Evolutionary conservation across 2,113 vertebrate species (phyloP).

Genomic region (Tachuris rubrigastra): DNA sequence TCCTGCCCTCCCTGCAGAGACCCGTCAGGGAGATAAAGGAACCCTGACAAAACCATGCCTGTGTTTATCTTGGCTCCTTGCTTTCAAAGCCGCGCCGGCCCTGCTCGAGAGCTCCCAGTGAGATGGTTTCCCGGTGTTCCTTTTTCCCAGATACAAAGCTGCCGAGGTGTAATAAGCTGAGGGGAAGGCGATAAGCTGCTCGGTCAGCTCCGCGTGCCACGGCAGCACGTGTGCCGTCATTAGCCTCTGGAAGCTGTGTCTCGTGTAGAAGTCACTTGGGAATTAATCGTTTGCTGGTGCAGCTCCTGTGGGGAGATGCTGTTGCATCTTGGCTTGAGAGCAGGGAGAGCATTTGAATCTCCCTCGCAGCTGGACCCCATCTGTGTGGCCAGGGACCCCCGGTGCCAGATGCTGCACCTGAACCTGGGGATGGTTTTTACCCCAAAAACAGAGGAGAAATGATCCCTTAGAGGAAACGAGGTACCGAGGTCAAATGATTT

Average conservation of each 20-base stretch:
- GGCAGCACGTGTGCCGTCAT: not conserved
- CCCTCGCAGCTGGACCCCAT: fast-evolving
- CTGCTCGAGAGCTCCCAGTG: not conserved
- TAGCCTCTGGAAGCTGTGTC: not conserved
- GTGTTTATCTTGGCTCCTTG: not conserved
- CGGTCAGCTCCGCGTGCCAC: not conserved
- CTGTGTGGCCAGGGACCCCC: fast-evolving
- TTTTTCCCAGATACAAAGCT: not conserved
- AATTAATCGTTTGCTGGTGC: not conserved
- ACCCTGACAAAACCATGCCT: not conserved
- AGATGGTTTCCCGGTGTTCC: not conserved
- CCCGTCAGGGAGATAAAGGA: not conserved
- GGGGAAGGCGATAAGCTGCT: constrained; percentile 11
- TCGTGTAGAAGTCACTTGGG: not conserved
- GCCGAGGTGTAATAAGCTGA: not conserved
- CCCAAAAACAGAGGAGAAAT: not conserved
- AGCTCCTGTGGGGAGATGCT: not conserved
- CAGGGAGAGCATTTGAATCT: fast-evolving
- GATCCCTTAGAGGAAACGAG: not conserved
- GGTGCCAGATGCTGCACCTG: not conserved
- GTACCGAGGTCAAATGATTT: not conserved
- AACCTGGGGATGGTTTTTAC: not conserved
- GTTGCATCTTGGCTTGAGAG: not conserved
- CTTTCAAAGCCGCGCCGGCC: not conserved
- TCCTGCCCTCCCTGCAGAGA: not conserved